Percentiles rank a stretch among this genome's conserved stretches.
Evolutionary conservation across 2,888 invertebrate species (phyloP).

Genomic region (Drosophila kambysellisi): DNA sequence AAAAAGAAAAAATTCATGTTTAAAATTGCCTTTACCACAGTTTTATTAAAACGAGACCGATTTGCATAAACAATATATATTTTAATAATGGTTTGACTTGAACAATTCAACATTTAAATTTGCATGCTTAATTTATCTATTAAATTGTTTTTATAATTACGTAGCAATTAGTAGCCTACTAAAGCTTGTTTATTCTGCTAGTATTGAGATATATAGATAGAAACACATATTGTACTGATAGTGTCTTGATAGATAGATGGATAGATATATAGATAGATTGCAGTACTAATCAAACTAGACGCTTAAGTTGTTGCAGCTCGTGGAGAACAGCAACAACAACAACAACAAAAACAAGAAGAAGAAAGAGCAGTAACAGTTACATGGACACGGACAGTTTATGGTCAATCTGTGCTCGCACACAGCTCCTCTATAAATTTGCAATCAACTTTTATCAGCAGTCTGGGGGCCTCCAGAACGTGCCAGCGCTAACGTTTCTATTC

Average conservation of each 20-base stretch:
- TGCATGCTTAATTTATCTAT: neutral
- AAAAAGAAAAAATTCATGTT: neutral
- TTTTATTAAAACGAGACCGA: neutral
- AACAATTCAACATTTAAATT: neutral
- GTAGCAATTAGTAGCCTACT: neutral
- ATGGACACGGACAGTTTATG: constrained; percentile 69
- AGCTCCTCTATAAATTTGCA: constrained; percentile 77
- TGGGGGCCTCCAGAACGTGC: constrained; percentile 67
- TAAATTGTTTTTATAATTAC: neutral
- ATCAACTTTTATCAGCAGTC: constrained; percentile 80
- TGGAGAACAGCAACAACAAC: constrained; percentile 10
- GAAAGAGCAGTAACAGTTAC: constrained; percentile 7
- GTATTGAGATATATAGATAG: constrained; percentile 15
- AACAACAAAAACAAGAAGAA: constrained; percentile 7
- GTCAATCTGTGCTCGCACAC: constrained; percentile 60
- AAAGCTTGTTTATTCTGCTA: neutral
- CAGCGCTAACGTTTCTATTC: constrained; percentile 80
- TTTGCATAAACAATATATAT: neutral
- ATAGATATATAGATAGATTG: constrained; percentile 41
- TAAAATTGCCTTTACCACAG: neutral
- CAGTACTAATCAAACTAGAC: constrained; percentile 50
- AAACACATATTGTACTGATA: neutral
- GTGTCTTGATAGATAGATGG: constrained; percentile 14
- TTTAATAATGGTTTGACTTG: neutral
- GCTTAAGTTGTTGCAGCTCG: constrained; percentile 45